phyloP scores from a whole-genome alignment of 2,113 vertebrate species.

The Motacilla tschutschensis region DNA sequence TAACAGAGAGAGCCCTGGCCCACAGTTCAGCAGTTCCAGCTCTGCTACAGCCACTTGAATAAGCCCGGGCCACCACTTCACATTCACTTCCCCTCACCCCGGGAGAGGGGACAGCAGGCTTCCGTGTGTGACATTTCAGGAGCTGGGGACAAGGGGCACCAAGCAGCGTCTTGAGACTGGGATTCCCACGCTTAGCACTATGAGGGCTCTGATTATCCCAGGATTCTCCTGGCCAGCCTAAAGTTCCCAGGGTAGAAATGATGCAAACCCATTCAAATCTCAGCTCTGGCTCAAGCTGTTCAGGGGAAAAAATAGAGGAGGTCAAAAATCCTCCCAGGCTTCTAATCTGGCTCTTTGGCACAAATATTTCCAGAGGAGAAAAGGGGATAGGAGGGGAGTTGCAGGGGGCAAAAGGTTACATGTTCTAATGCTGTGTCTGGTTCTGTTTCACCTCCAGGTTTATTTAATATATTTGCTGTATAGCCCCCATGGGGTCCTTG shows the following conservation, averaged over 20 bases:
- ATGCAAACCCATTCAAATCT: not conserved
- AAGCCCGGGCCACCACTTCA: not conserved
- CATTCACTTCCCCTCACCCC: not conserved
- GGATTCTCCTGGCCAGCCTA: not conserved
- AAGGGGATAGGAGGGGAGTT: not conserved
- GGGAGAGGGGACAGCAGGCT: fast-evolving
- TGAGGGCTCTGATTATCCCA: not conserved
- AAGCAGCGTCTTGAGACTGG: not conserved
- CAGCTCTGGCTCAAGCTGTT: not conserved
- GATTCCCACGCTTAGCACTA: not conserved
- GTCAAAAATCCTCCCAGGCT: not conserved
- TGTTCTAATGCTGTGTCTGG: not conserved
- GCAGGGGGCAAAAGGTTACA: not conserved
- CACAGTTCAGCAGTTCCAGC: not conserved
- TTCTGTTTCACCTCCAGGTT: conserved; percentile 72
- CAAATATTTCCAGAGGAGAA: not conserved
- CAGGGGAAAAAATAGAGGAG: not conserved
- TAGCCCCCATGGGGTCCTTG: conserved; percentile 83
- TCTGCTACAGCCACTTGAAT: not conserved
- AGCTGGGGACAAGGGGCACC: not conserved
- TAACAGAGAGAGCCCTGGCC: not conserved
- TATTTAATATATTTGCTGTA: conserved; percentile 81
- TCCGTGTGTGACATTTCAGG: fast-evolving
- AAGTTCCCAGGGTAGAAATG: not conserved
- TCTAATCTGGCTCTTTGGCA: not conserved